These are phyloP conservation scores for Pteronura brasiliensis DNA, from an alignment of 2,113 vertebrate species.

Conservation along the genomic window DNA sequence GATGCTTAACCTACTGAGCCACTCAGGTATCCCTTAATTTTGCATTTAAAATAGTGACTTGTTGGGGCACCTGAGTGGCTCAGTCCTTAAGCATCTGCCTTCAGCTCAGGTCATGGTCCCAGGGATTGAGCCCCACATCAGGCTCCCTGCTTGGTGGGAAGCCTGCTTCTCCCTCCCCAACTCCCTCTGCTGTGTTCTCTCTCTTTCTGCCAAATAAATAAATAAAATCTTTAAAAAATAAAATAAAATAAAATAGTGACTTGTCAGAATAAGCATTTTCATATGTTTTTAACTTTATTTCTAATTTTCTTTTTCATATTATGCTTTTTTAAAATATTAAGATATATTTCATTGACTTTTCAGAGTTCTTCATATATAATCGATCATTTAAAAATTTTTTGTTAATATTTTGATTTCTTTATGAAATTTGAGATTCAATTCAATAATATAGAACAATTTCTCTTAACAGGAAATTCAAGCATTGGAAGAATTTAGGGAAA, in stretches of 20 bases:
- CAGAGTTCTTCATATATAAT: slow-evolving; percentile 9
- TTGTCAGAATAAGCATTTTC: slow-evolving; percentile 21
- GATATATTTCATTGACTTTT: background rate
- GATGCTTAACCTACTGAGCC: background rate
- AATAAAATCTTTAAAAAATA: too few species aligned
- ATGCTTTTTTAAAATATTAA: slow-evolving; percentile 27
- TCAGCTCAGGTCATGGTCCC: too few species aligned
- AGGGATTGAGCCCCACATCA: too few species aligned
- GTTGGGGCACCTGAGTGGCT: background rate
- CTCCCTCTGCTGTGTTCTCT: too few species aligned
- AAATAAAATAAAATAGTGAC: background rate
- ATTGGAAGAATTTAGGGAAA: slow-evolving; percentile 95
- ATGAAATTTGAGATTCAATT: slow-evolving; percentile 55
- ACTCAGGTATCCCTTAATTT: background rate
- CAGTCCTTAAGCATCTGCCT: too few species aligned
- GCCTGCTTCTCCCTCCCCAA: too few species aligned
- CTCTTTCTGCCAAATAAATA: too few species aligned
- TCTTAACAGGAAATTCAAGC: slow-evolving; percentile 91
- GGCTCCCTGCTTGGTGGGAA: too few species aligned
- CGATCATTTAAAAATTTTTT: slow-evolving; percentile 32
- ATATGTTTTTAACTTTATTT: slow-evolving; percentile 27
- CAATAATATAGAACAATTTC: slow-evolving; percentile 59
- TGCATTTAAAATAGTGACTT: slow-evolving; percentile 29
- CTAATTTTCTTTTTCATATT: slow-evolving; percentile 16
- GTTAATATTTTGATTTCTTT: slow-evolving; percentile 35